Percentiles rank a stretch among this genome's conserved stretches.
These are phyloP conservation scores for Ascaphus truei DNA, from an alignment of 2,113 vertebrate species.

Conservation along the genomic window DNA sequence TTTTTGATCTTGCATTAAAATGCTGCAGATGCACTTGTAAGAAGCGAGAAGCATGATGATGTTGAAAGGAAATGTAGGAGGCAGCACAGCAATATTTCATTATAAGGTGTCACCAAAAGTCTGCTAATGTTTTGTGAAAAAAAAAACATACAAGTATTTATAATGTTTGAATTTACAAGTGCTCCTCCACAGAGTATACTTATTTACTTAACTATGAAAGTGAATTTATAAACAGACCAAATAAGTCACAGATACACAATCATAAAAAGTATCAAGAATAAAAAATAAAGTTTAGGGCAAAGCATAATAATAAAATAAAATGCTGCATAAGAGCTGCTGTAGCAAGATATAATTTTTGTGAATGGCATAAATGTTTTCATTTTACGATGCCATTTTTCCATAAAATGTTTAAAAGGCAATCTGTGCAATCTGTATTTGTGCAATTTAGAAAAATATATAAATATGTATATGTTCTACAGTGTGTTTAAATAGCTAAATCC, in stretches of 20 bases:
- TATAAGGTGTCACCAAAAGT: slow-evolving; percentile 1
- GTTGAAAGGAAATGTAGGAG: slow-evolving; percentile 17
- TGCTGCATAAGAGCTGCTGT: slow-evolving; percentile 13
- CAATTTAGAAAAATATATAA: slow-evolving; percentile 6
- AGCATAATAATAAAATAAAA: slow-evolving; percentile 13
- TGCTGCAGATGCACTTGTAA: slow-evolving; percentile 16
- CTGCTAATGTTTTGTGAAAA: slow-evolving; percentile 19
- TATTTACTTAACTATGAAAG: slow-evolving; percentile 23
- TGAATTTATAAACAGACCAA: slow-evolving; percentile 17
- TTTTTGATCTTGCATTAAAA: slow-evolving; percentile 25
- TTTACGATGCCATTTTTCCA: slow-evolving; percentile 17
- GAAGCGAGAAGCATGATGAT: slow-evolving; percentile 22
- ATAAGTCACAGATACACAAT: slow-evolving; percentile 25
- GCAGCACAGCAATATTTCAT: slow-evolving; percentile 12
- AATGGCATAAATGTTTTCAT: slow-evolving; percentile 26
- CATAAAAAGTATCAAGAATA: not conserved
- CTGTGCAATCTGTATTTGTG: slow-evolving; percentile 2
- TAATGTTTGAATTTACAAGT: slow-evolving; percentile 26
- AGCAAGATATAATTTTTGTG: slow-evolving; percentile 14
- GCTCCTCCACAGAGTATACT: slow-evolving; percentile 21
- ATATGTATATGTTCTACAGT: not conserved
- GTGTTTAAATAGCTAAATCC: not conserved
- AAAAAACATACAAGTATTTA: slow-evolving; percentile 30
- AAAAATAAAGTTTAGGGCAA: not conserved
- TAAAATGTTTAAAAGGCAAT: slow-evolving; percentile 26